Percentiles rank a stretch among this genome's conserved stretches.
Conservation (phyloP, 1,140 invertebrate genomes). For the Galleria mellonella region DNA sequence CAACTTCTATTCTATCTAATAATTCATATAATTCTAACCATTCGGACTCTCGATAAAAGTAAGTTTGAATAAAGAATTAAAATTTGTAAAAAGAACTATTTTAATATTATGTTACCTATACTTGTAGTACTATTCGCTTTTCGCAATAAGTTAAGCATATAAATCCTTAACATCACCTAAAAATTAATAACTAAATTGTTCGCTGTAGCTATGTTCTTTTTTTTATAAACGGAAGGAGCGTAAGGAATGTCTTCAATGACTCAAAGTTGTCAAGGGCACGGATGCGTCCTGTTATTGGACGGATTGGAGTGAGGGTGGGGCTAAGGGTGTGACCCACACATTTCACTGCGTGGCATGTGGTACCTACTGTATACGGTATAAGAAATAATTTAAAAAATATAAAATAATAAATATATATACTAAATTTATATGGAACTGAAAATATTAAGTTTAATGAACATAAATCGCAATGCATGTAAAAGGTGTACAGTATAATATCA, state of each 20-base stretch:
- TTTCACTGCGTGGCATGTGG: neutral
- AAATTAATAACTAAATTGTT: neutral
- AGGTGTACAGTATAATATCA: neutral
- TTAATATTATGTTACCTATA: no score
- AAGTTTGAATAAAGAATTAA: no score
- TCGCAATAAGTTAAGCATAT: neutral
- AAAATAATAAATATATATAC: no score
- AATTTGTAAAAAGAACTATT: no score
- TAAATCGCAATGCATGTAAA: conserved; percentile 8
- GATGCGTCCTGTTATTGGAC: conserved; percentile 33
- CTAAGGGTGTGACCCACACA: conserved; percentile 23
- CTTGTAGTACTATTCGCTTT: no score
- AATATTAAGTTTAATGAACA: neutral
- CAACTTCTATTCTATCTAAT: no score
- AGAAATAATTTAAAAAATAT: neutral
- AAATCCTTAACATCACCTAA: neutral
- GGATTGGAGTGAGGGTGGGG: conserved; percentile 25
- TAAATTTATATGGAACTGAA: no score
- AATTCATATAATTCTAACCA: no score
- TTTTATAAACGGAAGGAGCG: conserved; percentile 1
- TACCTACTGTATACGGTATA: no score
- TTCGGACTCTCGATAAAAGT: no score
- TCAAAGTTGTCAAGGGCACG: conserved; percentile 27
- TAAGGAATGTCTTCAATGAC: conserved; percentile 16
- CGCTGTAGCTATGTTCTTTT: neutral